phyloP scores from a whole-genome alignment of 2,113 vertebrate species.

The Eolophus roseicapilla region DNA sequence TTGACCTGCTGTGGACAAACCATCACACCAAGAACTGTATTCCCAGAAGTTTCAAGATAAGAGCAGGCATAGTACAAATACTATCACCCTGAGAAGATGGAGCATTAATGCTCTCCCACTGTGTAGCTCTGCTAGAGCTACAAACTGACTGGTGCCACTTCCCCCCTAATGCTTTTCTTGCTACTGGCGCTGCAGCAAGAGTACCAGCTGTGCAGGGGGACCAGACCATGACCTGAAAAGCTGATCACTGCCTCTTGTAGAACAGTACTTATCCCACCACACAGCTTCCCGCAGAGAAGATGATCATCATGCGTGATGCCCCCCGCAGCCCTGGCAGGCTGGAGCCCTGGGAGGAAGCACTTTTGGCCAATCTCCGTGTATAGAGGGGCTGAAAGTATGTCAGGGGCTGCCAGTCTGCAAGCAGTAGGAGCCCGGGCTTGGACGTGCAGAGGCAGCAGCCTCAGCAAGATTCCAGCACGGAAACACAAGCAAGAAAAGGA shows the following conservation, averaged over 20 bases:
- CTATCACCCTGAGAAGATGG: neutral
- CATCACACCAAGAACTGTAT: neutral
- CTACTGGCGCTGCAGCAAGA: rapidly evolving
- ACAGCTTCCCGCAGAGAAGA: neutral
- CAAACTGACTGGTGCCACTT: neutral
- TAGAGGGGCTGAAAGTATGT: neutral
- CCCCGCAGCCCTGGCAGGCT: neutral
- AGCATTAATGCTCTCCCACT: neutral
- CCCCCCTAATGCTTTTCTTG: neutral
- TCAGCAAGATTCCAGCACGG: slow-evolving; percentile 6
- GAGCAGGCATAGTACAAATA: neutral
- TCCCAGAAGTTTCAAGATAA: neutral
- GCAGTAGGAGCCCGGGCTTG: neutral
- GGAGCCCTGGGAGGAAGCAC: neutral
- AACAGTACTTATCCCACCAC: neutral
- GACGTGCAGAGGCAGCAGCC: rapidly evolving
- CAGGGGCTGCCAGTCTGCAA: neutral
- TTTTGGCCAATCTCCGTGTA: neutral
- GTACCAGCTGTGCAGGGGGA: neutral
- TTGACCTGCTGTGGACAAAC: neutral
- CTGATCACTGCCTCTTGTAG: neutral
- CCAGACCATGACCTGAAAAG: neutral
- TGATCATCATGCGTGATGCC: neutral
- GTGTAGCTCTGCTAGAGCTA: neutral
- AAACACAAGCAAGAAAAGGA: neutral